Evolutionary conservation across 2,113 vertebrate genomes (phyloP).

Genomic region (Pampusana beccarii): DNA sequence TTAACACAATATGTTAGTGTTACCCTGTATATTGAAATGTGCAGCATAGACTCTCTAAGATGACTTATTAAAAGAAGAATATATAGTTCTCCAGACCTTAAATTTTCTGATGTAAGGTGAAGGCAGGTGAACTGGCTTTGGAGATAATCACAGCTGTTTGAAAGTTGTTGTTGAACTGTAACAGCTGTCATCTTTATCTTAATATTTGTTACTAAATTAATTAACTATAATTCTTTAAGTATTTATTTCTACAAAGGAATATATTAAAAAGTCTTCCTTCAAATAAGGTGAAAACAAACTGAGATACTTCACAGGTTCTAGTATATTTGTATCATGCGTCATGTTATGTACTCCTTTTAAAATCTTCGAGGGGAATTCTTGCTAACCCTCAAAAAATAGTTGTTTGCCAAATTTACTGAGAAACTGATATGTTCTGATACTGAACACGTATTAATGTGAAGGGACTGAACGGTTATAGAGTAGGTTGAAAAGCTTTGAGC

Average conservation of each 20-base stretch:
- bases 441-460: background rate
- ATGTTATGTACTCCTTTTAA: background rate
- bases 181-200: background rate
- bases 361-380: background rate
- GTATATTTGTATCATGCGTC: background rate
- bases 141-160: background rate
- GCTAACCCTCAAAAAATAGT: background rate
- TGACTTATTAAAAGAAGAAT: background rate
- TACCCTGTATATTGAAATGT: background rate
- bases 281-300: background rate
- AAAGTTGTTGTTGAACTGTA: background rate
- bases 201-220: background rate
- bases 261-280: background rate
- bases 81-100: background rate
- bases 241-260: background rate
- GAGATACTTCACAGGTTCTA: background rate
- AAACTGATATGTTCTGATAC: background rate
- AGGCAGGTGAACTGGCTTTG: background rate
- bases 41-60: background rate
- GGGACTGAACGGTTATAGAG: background rate
- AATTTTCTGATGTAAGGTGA: background rate
- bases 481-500: background rate
- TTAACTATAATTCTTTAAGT: background rate
- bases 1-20: background rate
- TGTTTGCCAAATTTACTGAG: background rate